Base-by-base conservation (phyloP, 2,888 invertebrate genomes). In the Penaeus monodon region DNA sequence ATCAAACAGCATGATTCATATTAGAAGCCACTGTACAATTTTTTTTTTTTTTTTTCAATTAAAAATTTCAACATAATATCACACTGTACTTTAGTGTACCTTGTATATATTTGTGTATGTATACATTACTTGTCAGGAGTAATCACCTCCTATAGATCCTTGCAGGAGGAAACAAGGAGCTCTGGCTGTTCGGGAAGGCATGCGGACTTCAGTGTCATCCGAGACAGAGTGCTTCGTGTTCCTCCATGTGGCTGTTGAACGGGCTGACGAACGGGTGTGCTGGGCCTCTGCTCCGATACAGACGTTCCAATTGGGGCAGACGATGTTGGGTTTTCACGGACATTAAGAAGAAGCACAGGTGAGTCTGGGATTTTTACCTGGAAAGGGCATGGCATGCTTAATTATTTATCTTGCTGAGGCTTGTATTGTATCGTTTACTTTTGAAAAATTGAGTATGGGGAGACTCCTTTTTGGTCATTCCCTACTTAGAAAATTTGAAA, bases 341-440 rank as follows among this genome's bases (percentile, higher is more conserved):
- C 92, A 94, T 97, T n/a, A 97, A 97, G 92, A 97, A 97, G 92
- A 97, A 97, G 91, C 97, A 97, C 92, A 94, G 95, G 95, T 94
- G 91, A 90, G 49, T 29, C 10, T 84, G 12, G 17, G 4, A 17
- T 12, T 57, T 57, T 17, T 57, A 17, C 57, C 10, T 57, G 14
- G 14, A 57, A 57, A 57, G 8, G 10, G 57, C 57, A 38, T 63
- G 33, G 24, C n/a, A 33, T 44, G 49, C 7, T 78, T 44, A 78
- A 4, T 63, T 77, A 92, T 57, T 57, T 17, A 57, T 57, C 14
- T 57, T 14, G 10, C 14, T 57, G 33, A 33, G 33, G 33, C 14
- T 57, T 10, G 10, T 17, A 8, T 57, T 12, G 57, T 17, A 17
- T 57, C 33, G 0, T 12, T 6, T 17, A 8, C 17, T 17, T 12